Conservation (phyloP, 1,140 invertebrate genomes). For the Bursaphelenchus mucronatus region DNA sequence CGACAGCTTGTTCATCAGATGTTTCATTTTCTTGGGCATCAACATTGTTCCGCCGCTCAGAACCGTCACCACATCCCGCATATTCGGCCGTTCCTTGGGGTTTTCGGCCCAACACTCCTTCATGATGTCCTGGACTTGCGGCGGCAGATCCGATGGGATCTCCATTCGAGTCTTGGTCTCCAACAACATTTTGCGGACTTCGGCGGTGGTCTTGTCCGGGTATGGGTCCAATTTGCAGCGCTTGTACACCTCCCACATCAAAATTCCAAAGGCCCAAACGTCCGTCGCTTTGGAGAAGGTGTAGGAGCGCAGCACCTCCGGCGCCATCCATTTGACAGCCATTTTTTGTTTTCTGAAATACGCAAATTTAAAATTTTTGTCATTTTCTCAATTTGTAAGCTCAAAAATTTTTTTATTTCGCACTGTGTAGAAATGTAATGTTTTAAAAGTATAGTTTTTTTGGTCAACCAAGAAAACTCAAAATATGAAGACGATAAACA, state of each 20-base stretch:
- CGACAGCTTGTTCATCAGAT: no score
- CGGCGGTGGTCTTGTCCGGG: constrained; percentile 34
- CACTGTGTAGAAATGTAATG: no score
- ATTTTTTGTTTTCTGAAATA: not conserved
- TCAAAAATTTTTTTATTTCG: no score
- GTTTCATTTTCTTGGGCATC: no score
- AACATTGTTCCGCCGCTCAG: no score
- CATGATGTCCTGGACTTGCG: constrained; percentile 8
- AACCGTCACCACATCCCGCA: constrained; percentile 9
- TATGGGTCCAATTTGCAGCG: constrained; percentile 38
- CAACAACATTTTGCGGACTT: constrained; percentile 23
- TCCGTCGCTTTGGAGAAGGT: constrained; percentile 37
- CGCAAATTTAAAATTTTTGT: no score
- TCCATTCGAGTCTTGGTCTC: constrained; percentile 32
- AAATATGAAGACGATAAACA: no score
- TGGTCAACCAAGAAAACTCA: no score
- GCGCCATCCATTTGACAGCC: constrained; percentile 39
- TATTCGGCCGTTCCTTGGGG: constrained; percentile 4
- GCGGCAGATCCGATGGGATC: not conserved
- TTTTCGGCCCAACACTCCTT: constrained; percentile 14
- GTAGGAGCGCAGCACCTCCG: constrained; percentile 25
- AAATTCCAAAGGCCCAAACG: constrained; percentile 39
- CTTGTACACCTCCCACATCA: constrained; percentile 37
- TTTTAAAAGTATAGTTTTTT: no score
- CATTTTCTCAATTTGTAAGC: no score